Evolutionary conservation across 2,797 vertebrate species (phyloP).

Genomic region (Enteromius fasciolatus): DNA sequence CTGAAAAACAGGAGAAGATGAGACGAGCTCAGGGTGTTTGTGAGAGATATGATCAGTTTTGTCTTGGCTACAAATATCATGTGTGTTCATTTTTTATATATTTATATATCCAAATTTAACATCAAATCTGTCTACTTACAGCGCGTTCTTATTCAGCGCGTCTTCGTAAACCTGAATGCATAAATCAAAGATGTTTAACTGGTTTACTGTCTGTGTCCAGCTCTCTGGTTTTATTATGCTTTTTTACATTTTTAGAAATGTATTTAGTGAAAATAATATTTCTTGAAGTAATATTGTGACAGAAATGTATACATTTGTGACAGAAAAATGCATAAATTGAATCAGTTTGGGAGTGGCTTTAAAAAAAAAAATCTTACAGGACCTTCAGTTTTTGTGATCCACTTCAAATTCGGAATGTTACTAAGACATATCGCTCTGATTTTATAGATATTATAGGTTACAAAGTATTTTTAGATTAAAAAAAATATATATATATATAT

Average conservation of each 20-base stretch:
- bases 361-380: background rate
- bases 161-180: background rate
- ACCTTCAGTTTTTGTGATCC: background rate
- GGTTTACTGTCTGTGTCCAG: background rate
- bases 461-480: background rate
- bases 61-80: background rate
- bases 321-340: background rate
- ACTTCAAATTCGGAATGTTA: background rate
- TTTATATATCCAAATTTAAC: background rate
- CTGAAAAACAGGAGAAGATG: constrained; percentile 2
- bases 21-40: constrained; percentile 8
- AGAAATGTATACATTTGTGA: background rate
- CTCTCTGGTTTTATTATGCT: background rate
- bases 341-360: too few relatives aligned
- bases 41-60: background rate
- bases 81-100: background rate
- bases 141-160: background rate
- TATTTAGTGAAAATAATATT: background rate
- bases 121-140: background rate
- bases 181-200: background rate
- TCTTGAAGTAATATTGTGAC: background rate
- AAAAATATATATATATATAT: too few relatives aligned
- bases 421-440: background rate
- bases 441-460: background rate
- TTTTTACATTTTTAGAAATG: background rate